A percentile compares a stretch with the other conserved stretches of the same genome.
Conservation (phyloP, 2,888 invertebrate species). For the Harpagoxenus sublaevis region DNA sequence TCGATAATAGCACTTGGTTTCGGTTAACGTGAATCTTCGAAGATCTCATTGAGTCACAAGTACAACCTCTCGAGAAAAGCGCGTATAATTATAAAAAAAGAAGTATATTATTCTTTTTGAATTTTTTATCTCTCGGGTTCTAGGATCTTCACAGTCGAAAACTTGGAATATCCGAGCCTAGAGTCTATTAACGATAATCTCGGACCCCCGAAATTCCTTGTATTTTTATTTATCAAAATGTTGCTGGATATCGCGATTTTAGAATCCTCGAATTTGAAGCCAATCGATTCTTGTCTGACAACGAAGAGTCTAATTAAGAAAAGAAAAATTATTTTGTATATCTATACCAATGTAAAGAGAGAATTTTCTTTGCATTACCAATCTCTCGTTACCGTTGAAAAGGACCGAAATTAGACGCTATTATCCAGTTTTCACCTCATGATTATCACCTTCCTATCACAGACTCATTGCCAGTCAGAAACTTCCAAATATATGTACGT, state of each 20-base stretch:
- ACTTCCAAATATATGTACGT: background rate
- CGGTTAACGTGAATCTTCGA: background rate
- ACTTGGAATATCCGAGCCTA: background rate
- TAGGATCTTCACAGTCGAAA: background rate
- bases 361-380: background rate
- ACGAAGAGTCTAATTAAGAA: background rate
- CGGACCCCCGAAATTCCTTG: background rate
- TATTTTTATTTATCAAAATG: background rate
- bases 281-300: background rate
- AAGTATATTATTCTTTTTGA: background rate
- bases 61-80: background rate
- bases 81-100: background rate
- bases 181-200: background rate
- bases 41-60: background rate
- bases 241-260: background rate
- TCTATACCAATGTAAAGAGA: background rate
- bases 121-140: background rate
- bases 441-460: background rate
- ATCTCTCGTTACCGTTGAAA: background rate
- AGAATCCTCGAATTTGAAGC: background rate
- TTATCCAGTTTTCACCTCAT: background rate
- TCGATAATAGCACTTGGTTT: constrained; percentile 4
- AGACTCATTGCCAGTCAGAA: background rate
- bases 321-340: background rate
- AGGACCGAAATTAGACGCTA: background rate